These are phyloP conservation scores for Pseudoatta argentina DNA, from an alignment of 1,140 invertebrate genomes.

Conservation along the genomic window DNA sequence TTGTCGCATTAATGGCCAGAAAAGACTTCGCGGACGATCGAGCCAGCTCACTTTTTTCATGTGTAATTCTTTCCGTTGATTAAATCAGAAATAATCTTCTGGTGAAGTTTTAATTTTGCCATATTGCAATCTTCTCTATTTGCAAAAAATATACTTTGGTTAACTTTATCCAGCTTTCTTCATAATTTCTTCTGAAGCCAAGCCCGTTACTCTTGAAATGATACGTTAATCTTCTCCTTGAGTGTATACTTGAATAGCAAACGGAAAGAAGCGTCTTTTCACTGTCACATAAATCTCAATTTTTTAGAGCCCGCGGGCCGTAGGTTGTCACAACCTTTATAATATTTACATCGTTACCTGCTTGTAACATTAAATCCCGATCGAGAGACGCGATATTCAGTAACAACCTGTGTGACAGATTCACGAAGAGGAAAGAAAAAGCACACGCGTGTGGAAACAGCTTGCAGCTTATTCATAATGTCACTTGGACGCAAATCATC, in stretches of 20 bases:
- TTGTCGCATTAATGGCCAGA: not conserved
- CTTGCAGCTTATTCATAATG: conserved; percentile 29
- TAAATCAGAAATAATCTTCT: not conserved
- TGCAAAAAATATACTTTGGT: not conserved
- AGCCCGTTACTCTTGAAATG: conserved; percentile 14
- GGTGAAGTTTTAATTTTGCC: not conserved
- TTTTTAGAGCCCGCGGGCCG: not conserved
- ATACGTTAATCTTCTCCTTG: conserved; percentile 24
- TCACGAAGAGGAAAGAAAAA: not conserved
- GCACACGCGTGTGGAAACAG: conserved; percentile 5
- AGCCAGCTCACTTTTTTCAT: not conserved
- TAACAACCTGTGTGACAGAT: conserved; percentile 22
- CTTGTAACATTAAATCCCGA: conserved; percentile 30
- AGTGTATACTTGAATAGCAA: conserved; percentile 3
- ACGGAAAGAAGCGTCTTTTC: not conserved
- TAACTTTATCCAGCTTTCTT: not conserved
- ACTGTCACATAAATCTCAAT: conserved; percentile 23
- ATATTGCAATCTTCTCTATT: not conserved
- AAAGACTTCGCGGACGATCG: not conserved
- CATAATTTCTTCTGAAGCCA: not conserved
- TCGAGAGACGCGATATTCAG: conserved; percentile 1
- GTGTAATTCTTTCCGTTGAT: not conserved
- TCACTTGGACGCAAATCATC: conserved; percentile 6
- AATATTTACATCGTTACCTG: conserved; percentile 30
- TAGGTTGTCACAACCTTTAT: not conserved